Conservation (phyloP, 2,888 invertebrate species). For the Drosophila neotestacea region DNA sequence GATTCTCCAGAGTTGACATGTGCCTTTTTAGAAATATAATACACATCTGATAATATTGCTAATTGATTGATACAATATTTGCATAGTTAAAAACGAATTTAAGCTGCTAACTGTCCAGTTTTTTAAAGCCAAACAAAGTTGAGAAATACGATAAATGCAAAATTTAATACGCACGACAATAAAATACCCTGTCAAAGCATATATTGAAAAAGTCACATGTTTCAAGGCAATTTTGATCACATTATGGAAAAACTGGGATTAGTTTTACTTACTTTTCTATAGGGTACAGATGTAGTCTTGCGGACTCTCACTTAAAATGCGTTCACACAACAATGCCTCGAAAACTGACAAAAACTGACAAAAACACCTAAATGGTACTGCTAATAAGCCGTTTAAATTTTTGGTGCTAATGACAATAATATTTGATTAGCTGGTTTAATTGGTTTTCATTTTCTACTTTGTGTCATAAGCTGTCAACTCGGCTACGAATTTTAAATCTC, state of each 20-base stretch:
- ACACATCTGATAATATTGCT: conserved; percentile 69
- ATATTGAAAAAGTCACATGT: not conserved
- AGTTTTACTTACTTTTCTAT: not conserved
- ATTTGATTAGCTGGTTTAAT: conserved; percentile 82
- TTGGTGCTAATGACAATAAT: conserved; percentile 81
- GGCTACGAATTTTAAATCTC: conserved; percentile 4
- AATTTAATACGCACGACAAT: conserved; percentile 1
- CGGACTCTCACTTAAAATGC: not conserved
- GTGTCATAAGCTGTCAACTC: conserved; percentile 63
- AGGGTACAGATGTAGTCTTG: conserved; percentile 6
- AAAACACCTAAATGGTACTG: conserved; percentile 71
- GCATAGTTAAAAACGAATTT: conserved; percentile 71
- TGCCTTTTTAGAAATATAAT: conserved; percentile 58
- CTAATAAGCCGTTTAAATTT: conserved; percentile 82
- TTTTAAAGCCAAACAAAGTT: conserved; percentile 30
- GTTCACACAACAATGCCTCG: conserved; percentile 26
- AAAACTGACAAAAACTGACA: conserved; percentile 35
- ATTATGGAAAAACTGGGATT: not conserved
- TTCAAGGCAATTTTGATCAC: not conserved
- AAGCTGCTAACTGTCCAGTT: conserved; percentile 62
- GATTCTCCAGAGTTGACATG: conserved; percentile 69
- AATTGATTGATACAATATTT: conserved; percentile 71
- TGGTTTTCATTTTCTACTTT: conserved; percentile 71
- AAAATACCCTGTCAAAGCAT: not conserved
- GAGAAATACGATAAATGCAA: conserved; percentile 17